A percentile compares a stretch with the other conserved stretches of the same genome.
Evolutionary conservation across 2,888 invertebrate species (phyloP).

Genomic region (Yponomeuta evonymella): DNA sequence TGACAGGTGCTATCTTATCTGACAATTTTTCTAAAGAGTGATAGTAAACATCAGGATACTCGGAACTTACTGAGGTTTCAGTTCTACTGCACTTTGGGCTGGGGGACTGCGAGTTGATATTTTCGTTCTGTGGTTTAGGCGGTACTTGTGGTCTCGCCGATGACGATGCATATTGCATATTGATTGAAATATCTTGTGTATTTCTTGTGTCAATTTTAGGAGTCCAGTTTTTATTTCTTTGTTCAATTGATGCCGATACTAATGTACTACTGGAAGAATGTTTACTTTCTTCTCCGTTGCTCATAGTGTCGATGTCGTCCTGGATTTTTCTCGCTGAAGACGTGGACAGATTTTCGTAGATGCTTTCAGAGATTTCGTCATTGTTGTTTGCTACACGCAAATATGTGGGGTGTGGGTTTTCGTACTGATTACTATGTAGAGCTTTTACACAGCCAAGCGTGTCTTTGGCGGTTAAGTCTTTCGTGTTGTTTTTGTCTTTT

Average conservation of each 20-base stretch:
- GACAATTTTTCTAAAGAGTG: conserved; percentile 59
- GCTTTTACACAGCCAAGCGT: conserved; percentile 11
- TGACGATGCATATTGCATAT: background rate
- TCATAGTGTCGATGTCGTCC: conserved; percentile 35
- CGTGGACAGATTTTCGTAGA: conserved; percentile 60
- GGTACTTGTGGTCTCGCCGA: conserved; percentile 40
- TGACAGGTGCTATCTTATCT: conserved; percentile 47
- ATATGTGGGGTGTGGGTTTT: conserved; percentile 39
- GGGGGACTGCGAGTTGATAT: conserved; percentile 25
- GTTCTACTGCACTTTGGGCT: conserved; percentile 16
- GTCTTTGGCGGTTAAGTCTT: conserved; percentile 29
- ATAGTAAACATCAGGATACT: conserved; percentile 61
- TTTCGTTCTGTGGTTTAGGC: conserved; percentile 41
- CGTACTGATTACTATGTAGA: conserved; percentile 49
- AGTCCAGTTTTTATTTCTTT: conserved; percentile 31
- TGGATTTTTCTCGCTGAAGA: conserved; percentile 29
- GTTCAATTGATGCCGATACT: conserved; percentile 47
- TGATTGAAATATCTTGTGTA: background rate
- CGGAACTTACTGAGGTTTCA: conserved; percentile 21
- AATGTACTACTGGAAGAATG: conserved; percentile 62
- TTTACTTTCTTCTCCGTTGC: conserved; percentile 40
- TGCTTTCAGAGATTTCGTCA: conserved; percentile 40
- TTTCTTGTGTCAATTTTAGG: conserved; percentile 20
- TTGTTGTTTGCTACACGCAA: conserved; percentile 23
- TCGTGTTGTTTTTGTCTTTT: conserved; percentile 46